Conservation (phyloP, 1,140 invertebrate genomes). For the Drosophila sechellia region DNA sequence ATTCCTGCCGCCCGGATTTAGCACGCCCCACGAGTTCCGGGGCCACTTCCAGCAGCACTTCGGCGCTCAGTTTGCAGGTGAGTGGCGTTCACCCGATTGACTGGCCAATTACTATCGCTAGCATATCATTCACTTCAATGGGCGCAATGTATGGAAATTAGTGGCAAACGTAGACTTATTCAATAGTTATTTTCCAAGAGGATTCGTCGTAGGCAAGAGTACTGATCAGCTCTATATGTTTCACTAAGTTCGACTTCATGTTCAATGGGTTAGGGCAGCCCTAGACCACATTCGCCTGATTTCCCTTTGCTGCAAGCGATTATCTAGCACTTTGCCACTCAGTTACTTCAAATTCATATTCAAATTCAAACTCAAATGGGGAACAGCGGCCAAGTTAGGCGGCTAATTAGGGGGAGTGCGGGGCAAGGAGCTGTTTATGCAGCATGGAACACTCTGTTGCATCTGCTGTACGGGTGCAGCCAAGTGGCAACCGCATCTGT, state of each 20-base stretch:
- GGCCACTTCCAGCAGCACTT: slow-evolving; percentile 84
- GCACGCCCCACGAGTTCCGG: slow-evolving; percentile 81
- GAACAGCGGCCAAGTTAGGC: not conserved
- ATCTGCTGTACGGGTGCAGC: slow-evolving; percentile 48
- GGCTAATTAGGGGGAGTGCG: slow-evolving; percentile 40
- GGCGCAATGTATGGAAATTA: not conserved
- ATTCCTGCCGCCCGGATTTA: slow-evolving; percentile 83
- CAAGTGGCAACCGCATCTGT: slow-evolving; percentile 62
- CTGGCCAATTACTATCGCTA: not conserved
- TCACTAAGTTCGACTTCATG: too few relatives aligned
- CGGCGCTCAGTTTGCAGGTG: slow-evolving; percentile 80
- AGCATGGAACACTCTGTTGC: slow-evolving; percentile 3
- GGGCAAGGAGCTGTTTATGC: too few relatives aligned
- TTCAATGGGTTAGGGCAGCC: not conserved
- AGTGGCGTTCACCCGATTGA: slow-evolving; percentile 37
- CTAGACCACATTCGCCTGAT: too few relatives aligned
- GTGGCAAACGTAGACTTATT: too few relatives aligned
- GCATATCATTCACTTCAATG: not conserved
- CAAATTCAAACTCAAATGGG: not conserved
- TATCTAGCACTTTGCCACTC: slow-evolving; percentile 14
- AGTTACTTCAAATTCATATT: not conserved
- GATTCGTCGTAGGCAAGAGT: too few relatives aligned
- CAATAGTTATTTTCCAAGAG: too few relatives aligned
- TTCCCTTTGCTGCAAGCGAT: not conserved
- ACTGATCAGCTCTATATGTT: too few relatives aligned